Percentiles rank a stretch among this genome's conserved stretches.
These are phyloP conservation scores for Hetaerina titia DNA, from an alignment of 2,888 invertebrate genomes.

Conservation along the genomic window DNA sequence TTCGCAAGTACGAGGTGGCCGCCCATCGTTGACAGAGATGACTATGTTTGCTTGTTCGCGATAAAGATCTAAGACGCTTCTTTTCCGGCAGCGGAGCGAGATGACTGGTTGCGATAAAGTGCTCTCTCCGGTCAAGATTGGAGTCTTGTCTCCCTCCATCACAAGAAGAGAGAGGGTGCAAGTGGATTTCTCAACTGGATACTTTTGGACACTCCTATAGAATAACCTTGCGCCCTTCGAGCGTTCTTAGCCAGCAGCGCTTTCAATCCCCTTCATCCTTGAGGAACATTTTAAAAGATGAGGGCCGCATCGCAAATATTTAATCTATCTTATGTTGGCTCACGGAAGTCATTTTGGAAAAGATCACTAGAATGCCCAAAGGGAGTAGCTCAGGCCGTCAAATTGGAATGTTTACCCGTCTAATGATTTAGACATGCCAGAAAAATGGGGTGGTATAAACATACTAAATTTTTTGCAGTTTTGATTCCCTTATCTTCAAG, in stretches of 20 bases:
- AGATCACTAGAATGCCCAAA: background rate
- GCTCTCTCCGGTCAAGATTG: background rate
- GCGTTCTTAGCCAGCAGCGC: background rate
- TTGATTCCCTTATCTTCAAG: background rate
- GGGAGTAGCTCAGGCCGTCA: background rate
- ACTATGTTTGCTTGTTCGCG: background rate
- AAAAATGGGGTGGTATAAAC: background rate
- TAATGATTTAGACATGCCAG: background rate
- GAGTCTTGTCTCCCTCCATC: background rate
- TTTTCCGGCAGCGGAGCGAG: background rate
- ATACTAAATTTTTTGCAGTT: background rate
- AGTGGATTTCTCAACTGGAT: background rate
- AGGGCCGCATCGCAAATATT: background rate
- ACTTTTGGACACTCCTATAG: background rate
- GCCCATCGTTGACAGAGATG: background rate
- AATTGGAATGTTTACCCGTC: background rate
- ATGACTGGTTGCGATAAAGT: background rate
- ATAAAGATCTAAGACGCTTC: background rate
- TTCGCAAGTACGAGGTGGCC: background rate
- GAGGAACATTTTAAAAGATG: background rate
- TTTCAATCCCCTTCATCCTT: background rate
- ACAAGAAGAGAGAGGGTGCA: background rate
- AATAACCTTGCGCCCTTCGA: background rate
- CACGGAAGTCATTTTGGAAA: background rate
- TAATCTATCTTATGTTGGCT: background rate